Conservation (phyloP, 1,140 invertebrate genomes). For the Trichonephila inaurata region DNA sequence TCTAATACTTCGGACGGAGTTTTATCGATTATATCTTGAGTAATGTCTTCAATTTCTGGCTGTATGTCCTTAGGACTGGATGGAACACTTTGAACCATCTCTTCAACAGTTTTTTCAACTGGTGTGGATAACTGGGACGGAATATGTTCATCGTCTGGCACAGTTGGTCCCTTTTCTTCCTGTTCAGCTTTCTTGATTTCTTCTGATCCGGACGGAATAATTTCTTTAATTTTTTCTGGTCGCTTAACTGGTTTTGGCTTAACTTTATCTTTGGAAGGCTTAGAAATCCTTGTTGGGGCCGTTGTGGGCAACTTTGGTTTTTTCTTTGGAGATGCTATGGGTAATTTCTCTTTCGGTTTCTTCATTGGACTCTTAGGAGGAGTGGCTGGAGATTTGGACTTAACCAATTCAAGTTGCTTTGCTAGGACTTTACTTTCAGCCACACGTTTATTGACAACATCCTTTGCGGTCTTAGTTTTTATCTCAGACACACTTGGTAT, state of each 20-base stretch:
- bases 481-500: conserved; percentile 23
- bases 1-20: conserved; percentile 64
- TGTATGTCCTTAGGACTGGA: conserved; percentile 66
- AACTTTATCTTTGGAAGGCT: conserved; percentile 73
- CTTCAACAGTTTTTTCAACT: conserved; percentile 10
- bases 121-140: conserved; percentile 61
- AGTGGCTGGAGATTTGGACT: conserved; percentile 36
- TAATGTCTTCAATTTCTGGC: not conserved
- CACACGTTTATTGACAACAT: conserved; percentile 67
- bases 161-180: conserved; percentile 64
- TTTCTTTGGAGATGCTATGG: conserved; percentile 61
- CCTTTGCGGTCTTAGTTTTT: conserved; percentile 62
- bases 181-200: not conserved
- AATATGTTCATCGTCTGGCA: conserved; percentile 43
- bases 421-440: conserved; percentile 55
- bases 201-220: conserved; percentile 67
- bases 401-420: conserved; percentile 4
- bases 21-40: conserved; percentile 29
- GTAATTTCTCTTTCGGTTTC: conserved; percentile 66
- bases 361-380: conserved; percentile 71
- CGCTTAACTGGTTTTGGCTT: conserved; percentile 72
- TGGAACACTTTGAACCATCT: conserved; percentile 26
- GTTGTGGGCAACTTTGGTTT: conserved; percentile 48
- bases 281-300: not conserved
- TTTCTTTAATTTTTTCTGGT: conserved; percentile 63